Evolutionary conservation across 2,797 vertebrate species (phyloP), one percentile per base, ranked within the genome.

Genomic region (Buphagus erythrorhynchus): DNA sequence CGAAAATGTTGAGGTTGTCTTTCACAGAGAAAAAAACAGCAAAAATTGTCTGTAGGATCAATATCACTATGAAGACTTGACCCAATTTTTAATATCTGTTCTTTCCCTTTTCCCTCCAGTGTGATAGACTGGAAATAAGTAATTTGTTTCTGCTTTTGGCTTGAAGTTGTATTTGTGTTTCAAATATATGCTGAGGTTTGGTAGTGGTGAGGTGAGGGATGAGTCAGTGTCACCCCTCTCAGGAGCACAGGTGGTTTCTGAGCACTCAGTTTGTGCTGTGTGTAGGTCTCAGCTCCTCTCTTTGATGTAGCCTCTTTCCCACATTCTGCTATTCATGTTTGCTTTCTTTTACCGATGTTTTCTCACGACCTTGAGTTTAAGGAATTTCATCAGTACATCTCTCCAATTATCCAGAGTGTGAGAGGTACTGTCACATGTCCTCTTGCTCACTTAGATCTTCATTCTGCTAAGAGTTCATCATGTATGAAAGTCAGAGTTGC

Each of bases 341-440:
- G 5, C 80, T 95, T 96, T 91, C 84, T 86, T 89, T 83, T 93
- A 43, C 72, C 40, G 3, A 16, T 68, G 67, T 91, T 92, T 97
- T 92, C 89, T 94, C 95, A 85, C 0, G 69, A 87, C 72, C 58
- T 88, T 65, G 75, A 94, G 59, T 83, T 90, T 80, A 86, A 94
- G 65, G 86, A 89, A 89, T 93, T 86, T 87, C 80, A 58, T 74
- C 92, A 79, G 4, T 63, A 43, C 83, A 65, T 88, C 71, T 67
- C 59, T 92, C 65, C 13, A 2, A 18, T 93, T 93, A 94, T 66
- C 68, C n/a, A 46, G 25, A 92, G 58, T n/a, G 24, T 72, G 79
- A 59, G 72, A 75, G n/a, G 62, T 86, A 78, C 74, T 78, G 81
- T 91, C 95, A 89, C 67, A 72, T 72, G 71, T 89, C 67, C 79